Conservation (phyloP, 2,113 vertebrate genomes). For the Leucoraja erinaceus region DNA sequence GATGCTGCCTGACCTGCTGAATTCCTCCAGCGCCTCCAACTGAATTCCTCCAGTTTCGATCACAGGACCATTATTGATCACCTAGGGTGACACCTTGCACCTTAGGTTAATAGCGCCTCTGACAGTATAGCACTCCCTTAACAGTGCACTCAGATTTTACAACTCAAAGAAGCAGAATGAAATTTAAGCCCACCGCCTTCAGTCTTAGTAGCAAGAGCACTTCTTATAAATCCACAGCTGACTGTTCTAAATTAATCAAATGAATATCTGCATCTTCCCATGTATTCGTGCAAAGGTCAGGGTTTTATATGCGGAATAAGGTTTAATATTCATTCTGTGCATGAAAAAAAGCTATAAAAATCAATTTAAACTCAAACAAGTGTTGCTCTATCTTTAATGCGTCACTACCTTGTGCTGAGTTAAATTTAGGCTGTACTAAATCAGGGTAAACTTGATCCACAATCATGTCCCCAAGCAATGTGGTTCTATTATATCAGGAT, state of each 20-base stretch:
- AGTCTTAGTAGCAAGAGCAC: too few relatives aligned
- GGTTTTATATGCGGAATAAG: background rate
- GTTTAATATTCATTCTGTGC: background rate
- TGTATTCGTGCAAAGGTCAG: background rate
- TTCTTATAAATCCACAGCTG: too few relatives aligned
- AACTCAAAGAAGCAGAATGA: too few relatives aligned
- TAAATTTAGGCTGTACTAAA: background rate
- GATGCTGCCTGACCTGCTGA: too few relatives aligned
- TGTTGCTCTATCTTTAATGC: background rate
- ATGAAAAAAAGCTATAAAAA: background rate
- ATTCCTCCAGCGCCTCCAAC: too few relatives aligned
- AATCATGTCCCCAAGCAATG: conserved; percentile 14
- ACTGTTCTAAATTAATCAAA: background rate
- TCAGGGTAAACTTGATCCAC: background rate
- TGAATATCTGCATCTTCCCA: background rate
- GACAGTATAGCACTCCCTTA: too few relatives aligned
- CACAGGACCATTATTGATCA: too few relatives aligned
- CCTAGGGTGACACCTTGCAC: too few relatives aligned
- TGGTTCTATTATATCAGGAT: background rate
- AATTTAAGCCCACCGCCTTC: too few relatives aligned
- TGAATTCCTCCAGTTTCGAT: too few relatives aligned
- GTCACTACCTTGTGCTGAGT: background rate
- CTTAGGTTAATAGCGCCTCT: too few relatives aligned
- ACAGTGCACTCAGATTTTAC: too few relatives aligned
- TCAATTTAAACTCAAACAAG: background rate